These are phyloP conservation scores for Hymenopus coronatus DNA, from an alignment of 2,888 invertebrate species.

Conservation along the genomic window DNA sequence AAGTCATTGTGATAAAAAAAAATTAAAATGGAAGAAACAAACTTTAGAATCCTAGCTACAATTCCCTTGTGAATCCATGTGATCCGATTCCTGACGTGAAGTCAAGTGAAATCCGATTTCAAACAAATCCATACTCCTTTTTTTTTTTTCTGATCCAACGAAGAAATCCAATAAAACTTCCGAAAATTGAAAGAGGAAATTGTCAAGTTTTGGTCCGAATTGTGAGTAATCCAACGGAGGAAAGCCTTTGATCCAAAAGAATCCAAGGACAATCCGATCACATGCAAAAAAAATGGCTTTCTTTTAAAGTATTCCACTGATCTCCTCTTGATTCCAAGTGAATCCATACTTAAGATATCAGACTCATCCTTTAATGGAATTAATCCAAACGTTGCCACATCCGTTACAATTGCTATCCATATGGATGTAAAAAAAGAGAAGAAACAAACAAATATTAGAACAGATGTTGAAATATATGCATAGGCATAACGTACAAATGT, in stretches of 20 bases:
- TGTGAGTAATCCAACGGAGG: conserved; percentile 8
- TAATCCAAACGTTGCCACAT: conserved; percentile 30
- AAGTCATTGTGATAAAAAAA: neutral
- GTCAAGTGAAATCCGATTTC: conserved; percentile 2
- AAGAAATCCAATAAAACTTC: conserved; percentile 20
- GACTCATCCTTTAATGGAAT: conserved; percentile 20
- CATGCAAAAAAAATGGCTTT: conserved; percentile 15
- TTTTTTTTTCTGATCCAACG: conserved; percentile 25
- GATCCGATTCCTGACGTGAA: neutral
- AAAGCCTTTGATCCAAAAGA: conserved; percentile 30
- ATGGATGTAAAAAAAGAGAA: conserved; percentile 31
- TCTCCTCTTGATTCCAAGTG: conserved; percentile 23
- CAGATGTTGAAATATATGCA: neutral
- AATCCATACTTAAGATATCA: conserved; percentile 12
- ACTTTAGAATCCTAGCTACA: conserved; percentile 12
- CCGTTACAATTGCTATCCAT: conserved; percentile 34
- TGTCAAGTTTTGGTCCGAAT: conserved; percentile 1
- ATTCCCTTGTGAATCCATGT: conserved; percentile 16
- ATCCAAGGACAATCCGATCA: conserved; percentile 23
- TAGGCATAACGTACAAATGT: neutral
- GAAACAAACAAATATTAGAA: conserved; percentile 31
- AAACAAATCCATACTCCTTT: conserved; percentile 13
- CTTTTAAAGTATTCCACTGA: conserved; percentile 5
- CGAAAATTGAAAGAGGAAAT: conserved; percentile 1
- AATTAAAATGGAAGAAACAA: neutral